A percentile compares a stretch with the other conserved stretches of the same genome.
phyloP scores from a whole-genome alignment of 2,797 vertebrate species.

The Cottoperca gobio region DNA sequence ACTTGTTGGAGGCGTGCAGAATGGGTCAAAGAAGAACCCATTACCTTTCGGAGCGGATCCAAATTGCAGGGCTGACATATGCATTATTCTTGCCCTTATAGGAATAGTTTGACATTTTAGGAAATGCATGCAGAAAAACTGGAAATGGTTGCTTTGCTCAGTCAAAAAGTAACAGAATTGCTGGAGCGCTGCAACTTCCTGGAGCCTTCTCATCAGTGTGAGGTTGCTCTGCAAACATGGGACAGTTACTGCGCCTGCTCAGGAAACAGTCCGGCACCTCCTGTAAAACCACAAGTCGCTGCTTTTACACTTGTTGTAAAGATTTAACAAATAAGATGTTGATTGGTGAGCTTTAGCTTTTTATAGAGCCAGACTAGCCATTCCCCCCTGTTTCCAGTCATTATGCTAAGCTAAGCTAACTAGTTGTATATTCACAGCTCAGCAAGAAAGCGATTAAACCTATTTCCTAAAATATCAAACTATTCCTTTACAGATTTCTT shows the following conservation, averaged over 20 bases:
- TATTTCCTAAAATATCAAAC: not conserved
- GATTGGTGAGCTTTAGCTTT: not conserved
- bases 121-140: not conserved
- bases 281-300: not conserved
- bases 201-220: not conserved
- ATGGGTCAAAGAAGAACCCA: too few species aligned
- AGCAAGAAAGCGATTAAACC: not conserved
- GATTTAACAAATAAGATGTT: not conserved
- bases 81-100: too few species aligned
- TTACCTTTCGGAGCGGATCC: too few species aligned
- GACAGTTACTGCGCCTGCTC: not conserved
- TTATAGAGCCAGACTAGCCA: not conserved
- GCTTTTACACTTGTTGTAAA: not conserved
- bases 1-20: too few species aligned
- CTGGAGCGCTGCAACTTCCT: not conserved
- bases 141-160: not conserved
- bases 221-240: not conserved
- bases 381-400: not conserved
- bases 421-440: too few species aligned
- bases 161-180: not conserved
- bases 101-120: not conserved
- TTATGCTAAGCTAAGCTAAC: not conserved
- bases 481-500: not conserved
- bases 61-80: too few species aligned
- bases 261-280: not conserved